Evolutionary conservation across 92 coral and sea anemone species (phyloP), one percentile per base, ranked within the genome.

Genomic region (Chrysogorgia sp.): DNA sequence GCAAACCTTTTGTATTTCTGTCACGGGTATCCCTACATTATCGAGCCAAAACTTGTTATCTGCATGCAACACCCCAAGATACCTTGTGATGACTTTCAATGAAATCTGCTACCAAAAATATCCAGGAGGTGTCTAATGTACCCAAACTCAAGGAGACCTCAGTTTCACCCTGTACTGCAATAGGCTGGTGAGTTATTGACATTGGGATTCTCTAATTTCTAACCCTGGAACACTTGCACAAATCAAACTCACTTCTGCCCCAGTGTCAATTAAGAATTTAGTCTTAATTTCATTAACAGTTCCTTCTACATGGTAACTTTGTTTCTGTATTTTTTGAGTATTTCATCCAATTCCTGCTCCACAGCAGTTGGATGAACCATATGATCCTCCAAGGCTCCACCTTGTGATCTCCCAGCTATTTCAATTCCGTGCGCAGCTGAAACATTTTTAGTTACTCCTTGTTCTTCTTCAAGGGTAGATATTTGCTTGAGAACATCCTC

Each of bases 11-110:
- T 67, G 23, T 40, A 25, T 71, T 43, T 34, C 79, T 19, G 56
- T 31, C 2, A 81, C 53, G 40, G 75, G 85, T 40, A 74, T 67
- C 67, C 74, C 80, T 40, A 77, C 15, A 40, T 86, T 64, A 64
- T 76, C 90, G 45, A 86, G 48, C 79, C 85, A 60, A 41, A 81
- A 71, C 45, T 63, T 63, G 80, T 69, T 76, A 63, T 75, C 74
- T 25, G 66, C 57, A 76, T 25, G 66, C 57, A 76, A 85, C 58
- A 29, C 78, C 79, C 85, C 82, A 85, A 4, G 75, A 81, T 48
- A 52, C 58, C 63, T 9, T 41, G 52, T 86, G 86, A 74, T 86
- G 90, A 47, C 76, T 76, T 58, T 77, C 82, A 71, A 87, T 77
- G 58, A 82, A 82, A 64, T 87, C 81, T 56, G 79, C 84, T 45